A percentile compares a stretch with the other conserved stretches of the same genome.
phyloP scores from a whole-genome alignment of 2,888 invertebrate genomes.

The Acanthococcus lagerstroemiae region DNA sequence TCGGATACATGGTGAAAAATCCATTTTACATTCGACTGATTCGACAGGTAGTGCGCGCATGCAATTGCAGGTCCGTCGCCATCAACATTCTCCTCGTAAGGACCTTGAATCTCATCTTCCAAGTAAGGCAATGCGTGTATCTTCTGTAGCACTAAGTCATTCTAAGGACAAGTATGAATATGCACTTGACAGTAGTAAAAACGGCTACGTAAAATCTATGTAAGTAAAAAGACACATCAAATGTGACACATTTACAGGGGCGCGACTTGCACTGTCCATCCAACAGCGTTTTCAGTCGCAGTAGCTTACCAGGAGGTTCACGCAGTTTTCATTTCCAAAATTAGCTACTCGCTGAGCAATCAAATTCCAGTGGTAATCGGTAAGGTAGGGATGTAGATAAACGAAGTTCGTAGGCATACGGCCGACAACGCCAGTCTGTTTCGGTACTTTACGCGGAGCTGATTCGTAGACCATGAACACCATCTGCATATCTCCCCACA shows the following conservation, averaged over 20 bases:
- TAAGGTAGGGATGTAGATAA: conserved; percentile 25
- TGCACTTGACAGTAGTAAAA: too few species aligned
- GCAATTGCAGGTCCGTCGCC: conserved; percentile 13
- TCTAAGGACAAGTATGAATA: too few species aligned
- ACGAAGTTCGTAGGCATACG: conserved; percentile 15
- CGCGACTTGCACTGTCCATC: too few species aligned
- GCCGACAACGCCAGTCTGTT: conserved; percentile 4
- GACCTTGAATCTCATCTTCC: conserved; percentile 26
- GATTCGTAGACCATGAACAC: conserved; percentile 19
- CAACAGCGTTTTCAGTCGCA: neutral
- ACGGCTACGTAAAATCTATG: neutral
- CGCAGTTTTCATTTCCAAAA: conserved; percentile 24
- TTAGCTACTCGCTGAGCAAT: conserved; percentile 28
- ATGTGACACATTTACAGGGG: neutral
- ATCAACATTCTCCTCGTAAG: neutral
- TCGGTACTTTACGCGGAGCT: conserved; percentile 11
- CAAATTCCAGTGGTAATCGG: conserved; percentile 23
- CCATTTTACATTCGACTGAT: conserved; percentile 13
- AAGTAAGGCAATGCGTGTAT: conserved; percentile 22
- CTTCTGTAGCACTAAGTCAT: conserved; percentile 22
- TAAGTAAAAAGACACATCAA: neutral
- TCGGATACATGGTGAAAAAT: neutral
- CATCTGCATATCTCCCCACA: conserved; percentile 29
- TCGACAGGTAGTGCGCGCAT: conserved; percentile 10
- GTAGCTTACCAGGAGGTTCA: conserved; percentile 2